Evolutionary conservation across 2,113 vertebrate species (phyloP), one percentile per base, ranked within the genome.

Genomic region (Clarias magur): DNA sequence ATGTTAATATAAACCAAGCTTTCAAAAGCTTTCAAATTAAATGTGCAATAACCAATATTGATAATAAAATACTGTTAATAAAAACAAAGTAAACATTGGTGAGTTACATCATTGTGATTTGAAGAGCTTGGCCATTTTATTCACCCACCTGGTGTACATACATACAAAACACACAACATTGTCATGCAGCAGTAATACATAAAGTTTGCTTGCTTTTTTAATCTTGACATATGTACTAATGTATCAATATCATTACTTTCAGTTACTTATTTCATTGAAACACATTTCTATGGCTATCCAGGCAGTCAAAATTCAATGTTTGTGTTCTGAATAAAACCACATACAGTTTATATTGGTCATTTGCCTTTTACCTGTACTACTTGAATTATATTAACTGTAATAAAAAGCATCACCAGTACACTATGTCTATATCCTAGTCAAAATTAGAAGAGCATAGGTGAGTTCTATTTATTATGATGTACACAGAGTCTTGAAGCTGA

Each of bases 101-200:
- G 17, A 78, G 25, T 80, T 16, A 63, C 15, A 11, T 80, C 56
- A 85, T 6, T 63, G 17, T 1, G 19, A 23, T 65, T 63, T 80
- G 56, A 34, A 67, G 54, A 34, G 86, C 70, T 83, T 16, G 80
- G 34, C 73, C 23, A 73, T 86, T 19, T 27, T 83, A 68, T 15
- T 19, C 30, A 60, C 38, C 17, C 57, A 85, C 23, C 56, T 73
- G 19, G 9, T 9, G 59, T 34, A 54, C 17, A 70, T 5, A 59
- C 63, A 73, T 59, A 83, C 63, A 80, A 48, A 78, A 81, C 2
- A 25, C 4, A 81, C 21, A 88, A 13, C 59, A 86, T n/a, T n/a
- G 27, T 53, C 87, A 88, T 86, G 84, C 85, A 80, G 59, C 56
- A 59, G 30, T 3, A 78, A 68, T 54, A 56, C 59, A 86, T n/a